Evolutionary conservation across 2,113 vertebrate species (phyloP).

Genomic region (Porphyrio hochstetteri): DNA sequence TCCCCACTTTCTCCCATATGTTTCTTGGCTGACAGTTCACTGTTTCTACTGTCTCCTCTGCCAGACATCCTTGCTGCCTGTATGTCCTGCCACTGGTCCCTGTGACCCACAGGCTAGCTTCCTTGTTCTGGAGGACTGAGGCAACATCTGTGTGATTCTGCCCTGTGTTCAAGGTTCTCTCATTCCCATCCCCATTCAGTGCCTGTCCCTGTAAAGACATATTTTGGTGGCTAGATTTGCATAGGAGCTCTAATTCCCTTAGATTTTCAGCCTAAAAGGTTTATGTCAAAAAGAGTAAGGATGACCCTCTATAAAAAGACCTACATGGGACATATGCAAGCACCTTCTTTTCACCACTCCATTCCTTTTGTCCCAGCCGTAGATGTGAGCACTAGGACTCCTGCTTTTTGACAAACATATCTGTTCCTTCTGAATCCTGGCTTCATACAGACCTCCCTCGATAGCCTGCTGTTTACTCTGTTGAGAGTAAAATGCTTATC

Average conservation of each 20-base stretch:
- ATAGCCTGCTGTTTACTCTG: neutral
- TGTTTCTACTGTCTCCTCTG: neutral
- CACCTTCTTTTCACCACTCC: neutral
- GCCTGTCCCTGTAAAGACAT: neutral
- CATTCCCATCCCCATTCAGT: neutral
- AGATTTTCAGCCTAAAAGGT: neutral
- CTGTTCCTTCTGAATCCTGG: neutral
- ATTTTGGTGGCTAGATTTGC: neutral
- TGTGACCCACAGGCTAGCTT: neutral
- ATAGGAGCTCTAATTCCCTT: neutral
- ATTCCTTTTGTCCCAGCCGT: neutral
- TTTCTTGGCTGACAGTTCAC: neutral
- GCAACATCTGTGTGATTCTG: neutral
- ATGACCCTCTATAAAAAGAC: neutral
- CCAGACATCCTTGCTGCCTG: neutral
- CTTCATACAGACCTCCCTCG: neutral
- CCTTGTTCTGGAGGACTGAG: neutral
- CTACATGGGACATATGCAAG: neutral
- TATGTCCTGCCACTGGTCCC: neutral
- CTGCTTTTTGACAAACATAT: neutral
- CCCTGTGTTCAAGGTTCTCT: neutral
- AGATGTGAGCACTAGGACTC: neutral
- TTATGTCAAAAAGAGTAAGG: neutral
- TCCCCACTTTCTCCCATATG: neutral
- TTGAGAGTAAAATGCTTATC: neutral